These are phyloP conservation scores for Tryphoninae sp. DNA, from an alignment of 2,888 invertebrate species.

Conservation along the genomic window DNA sequence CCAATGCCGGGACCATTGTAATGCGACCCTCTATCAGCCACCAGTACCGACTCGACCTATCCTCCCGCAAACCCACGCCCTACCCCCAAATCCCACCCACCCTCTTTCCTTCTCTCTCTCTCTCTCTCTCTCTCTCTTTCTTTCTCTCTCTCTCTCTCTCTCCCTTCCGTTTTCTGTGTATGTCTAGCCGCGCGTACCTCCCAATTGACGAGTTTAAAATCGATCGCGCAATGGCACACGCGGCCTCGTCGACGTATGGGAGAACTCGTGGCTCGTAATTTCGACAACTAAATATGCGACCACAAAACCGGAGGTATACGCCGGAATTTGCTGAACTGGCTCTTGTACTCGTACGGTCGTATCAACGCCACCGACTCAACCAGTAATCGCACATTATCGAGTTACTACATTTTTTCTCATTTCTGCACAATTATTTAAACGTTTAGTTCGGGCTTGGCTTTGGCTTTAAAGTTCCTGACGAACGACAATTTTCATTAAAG, in stretches of 20 bases:
- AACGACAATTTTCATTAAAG: neutral
- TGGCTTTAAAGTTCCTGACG: no score
- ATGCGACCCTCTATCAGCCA: conserved; percentile 62
- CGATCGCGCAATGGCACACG: conserved; percentile 67
- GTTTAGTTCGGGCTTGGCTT: neutral
- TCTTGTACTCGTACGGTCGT: conserved; percentile 18
- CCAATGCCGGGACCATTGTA: conserved; percentile 70
- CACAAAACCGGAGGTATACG: conserved; percentile 35
- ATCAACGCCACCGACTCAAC: conserved; percentile 29
- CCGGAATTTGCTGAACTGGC: conserved; percentile 41
- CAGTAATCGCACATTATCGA: conserved; percentile 31
- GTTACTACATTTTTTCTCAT: neutral
- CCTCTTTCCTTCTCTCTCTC: conserved; percentile 12
- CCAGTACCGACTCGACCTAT: conserved; percentile 29
- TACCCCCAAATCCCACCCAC: neutral
- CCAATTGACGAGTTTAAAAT: conserved; percentile 75
- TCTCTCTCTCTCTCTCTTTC: conserved; percentile 22
- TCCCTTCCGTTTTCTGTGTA: conserved; percentile 52
- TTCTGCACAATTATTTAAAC: neutral
- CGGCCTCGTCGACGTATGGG: conserved; percentile 41
- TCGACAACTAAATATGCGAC: conserved; percentile 59
- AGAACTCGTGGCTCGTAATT: conserved; percentile 48
- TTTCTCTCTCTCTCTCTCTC: neutral
- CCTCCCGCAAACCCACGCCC: no score
- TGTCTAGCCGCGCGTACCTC: conserved; percentile 57